Base-by-base conservation (phyloP, 1,140 invertebrate genomes). In the Cepaea nemoralis region DNA sequence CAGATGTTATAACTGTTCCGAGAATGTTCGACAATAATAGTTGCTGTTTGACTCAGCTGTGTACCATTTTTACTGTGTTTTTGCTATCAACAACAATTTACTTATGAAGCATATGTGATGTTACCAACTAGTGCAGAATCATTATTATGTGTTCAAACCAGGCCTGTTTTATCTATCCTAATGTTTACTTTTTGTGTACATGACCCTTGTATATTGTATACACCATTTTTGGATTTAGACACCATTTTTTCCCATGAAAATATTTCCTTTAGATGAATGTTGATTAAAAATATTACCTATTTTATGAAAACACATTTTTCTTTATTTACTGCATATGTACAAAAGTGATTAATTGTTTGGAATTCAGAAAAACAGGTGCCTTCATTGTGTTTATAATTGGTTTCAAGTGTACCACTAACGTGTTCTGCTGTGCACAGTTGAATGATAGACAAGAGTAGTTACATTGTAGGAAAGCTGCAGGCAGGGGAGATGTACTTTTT, bases 141-240 rank as follows among this genome's bases (percentile, higher is more conserved):
- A 27, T 63, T 55, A 55, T 55, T 55, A 55, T 63, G 59, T 63
- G 59, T 63, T 63, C 59, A 63, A 31, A 27, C 59, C 59, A 31
- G n/a, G 27, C n/a, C 59, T 63, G 6, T 31, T 27, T 31, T 63
- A n/a, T 31, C 59, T 63, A 63, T 31, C 59, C 59, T 10, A 63
- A 63, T 63, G n/a, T 63, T 63, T 31, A 63, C n/a, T 63, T 31
- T 63, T 31, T 63, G 59, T 31, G 59, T 63, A 27, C 27, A 63
- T 63, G 27, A 31, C 59, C 59, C 59, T 63, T 63, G 59, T 63
- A 63, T 63, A 63, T 63, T 63, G 59, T 63, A 63, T 63, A 63
- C 59, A 63, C 59, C 27, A 55, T 55, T 63, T 63, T 63, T 63
- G n/a, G n/a, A 63, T 63, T 63, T 63, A 63, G 59, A 63, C 59